These are phyloP conservation scores for Tigriopus japonicus DNA, from an alignment of 1,140 invertebrate genomes.

Conservation along the genomic window DNA sequence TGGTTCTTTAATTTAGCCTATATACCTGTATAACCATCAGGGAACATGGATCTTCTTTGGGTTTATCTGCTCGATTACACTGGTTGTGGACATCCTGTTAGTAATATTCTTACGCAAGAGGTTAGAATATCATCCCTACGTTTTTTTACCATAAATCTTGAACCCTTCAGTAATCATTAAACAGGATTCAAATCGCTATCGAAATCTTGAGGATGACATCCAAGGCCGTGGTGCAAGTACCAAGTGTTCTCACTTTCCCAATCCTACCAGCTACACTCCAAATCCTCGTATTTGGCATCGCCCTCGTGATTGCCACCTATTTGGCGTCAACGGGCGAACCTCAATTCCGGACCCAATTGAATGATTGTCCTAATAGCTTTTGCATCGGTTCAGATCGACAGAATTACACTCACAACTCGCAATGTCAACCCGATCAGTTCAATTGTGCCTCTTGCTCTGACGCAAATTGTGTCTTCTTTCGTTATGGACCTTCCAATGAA, in stretches of 20 bases:
- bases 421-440: too few relatives aligned
- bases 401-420: not conserved
- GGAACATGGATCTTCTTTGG: not conserved
- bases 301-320: not conserved
- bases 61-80: not conserved
- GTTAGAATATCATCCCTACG: too few relatives aligned
- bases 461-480: not conserved
- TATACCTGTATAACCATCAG: too few relatives aligned
- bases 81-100: not conserved
- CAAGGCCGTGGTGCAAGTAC: constrained; percentile 65
- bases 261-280: constrained; percentile 62
- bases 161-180: not conserved
- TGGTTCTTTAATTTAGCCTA: too few relatives aligned
- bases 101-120: not conserved
- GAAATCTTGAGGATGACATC: constrained; percentile 57
- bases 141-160: not conserved
- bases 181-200: constrained; percentile 61
- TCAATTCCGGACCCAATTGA: not conserved
- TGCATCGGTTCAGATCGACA: not conserved
- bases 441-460: not conserved
- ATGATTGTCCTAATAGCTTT: too few relatives aligned
- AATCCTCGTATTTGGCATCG: not conserved
- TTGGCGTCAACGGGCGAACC: not conserved
- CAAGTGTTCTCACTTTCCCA: constrained; percentile 72
- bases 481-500: not conserved